Base-by-base conservation (phyloP, 2,797 vertebrate genomes). In the Naso thynnoides region DNA sequence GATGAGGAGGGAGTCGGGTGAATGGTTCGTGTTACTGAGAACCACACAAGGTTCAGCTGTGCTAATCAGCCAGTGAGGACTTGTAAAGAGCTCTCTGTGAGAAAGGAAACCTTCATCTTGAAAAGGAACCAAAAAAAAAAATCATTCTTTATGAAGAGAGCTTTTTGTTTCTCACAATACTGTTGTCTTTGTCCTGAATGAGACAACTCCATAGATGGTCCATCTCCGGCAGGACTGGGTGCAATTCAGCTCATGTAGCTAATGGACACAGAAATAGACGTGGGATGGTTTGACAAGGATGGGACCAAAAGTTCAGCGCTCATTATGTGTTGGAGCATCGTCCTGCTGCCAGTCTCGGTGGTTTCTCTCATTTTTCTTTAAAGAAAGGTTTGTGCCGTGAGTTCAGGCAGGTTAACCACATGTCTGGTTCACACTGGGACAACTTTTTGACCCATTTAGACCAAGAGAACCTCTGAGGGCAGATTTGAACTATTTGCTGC, bases 111-210 rank as follows among this genome's bases (percentile, higher is more conserved):
- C 11, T 36, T 2, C 9, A 8, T 42, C 50, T 50, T 44, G 23
- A 1, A 41, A 26, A 52, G 9, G 23, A 65, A 8, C 11, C n/a
- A n/a, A n/a, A n/a, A 0, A 42, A 69, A 70, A 39, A 58, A 74
- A 42, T 57, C 6, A 2, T 47, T 36, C 6, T 18, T 8, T 41
- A 18, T 50, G 31, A 42, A 49, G 68, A 56, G 29, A 16, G 14
- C 21, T n/a, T n/a, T n/a, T 21, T 36, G n/a, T 71, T 69, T 38
- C 26, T 45, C 7, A 13, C 16, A 14, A 3, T 8, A 6, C 13
- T 18, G 26, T 44, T 67, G 48, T 42, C 59, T 45, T 41, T 4
- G n/a, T n/a, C n/a, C n/a, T n/a, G n/a, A n/a, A n/a, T n/a, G n/a
- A n/a, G n/a, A n/a, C n/a, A n/a, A n/a, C n/a, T n/a, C n/a, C n/a